Percentiles rank a stretch among this genome's conserved stretches.
These are phyloP conservation scores for Anolis apletophallus DNA, from an alignment of 2,797 vertebrate genomes.

Conservation along the genomic window DNA sequence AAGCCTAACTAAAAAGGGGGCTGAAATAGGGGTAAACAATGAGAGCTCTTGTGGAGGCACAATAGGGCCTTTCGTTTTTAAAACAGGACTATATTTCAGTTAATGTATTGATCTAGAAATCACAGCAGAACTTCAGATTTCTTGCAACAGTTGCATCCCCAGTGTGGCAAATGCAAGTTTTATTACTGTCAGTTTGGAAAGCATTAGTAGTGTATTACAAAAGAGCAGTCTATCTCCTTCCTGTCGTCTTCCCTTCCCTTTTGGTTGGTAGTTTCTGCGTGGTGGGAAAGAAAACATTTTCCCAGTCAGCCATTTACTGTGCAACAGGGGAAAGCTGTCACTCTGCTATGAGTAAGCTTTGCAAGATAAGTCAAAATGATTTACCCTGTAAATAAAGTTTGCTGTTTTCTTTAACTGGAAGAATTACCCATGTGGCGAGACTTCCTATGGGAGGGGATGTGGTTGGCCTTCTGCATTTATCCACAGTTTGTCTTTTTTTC, in stretches of 20 bases:
- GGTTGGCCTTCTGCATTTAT: conserved; percentile 75
- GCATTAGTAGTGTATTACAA: conserved; percentile 76
- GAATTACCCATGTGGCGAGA: conserved; percentile 78
- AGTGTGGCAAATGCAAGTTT: conserved; percentile 69
- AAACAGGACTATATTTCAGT: conserved; percentile 62
- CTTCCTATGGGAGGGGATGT: conserved; percentile 79
- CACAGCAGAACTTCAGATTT: conserved; percentile 72
- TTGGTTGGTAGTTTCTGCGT: conserved; percentile 76
- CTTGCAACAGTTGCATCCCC: conserved; percentile 65
- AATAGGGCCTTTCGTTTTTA: conserved; percentile 58
- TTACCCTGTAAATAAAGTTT: conserved; percentile 80
- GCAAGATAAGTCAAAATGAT: conserved; percentile 80
- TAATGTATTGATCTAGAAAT: conserved; percentile 68
- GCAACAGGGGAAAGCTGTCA: conserved; percentile 77
- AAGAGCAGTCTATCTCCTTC: conserved; percentile 65
- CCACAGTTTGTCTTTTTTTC: conserved; percentile 72
- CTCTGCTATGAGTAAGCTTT: conserved; percentile 71
- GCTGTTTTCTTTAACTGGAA: conserved; percentile 78
- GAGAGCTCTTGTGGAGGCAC: too few relatives aligned
- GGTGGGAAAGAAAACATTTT: conserved; percentile 81
- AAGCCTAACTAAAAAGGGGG: too few relatives aligned
- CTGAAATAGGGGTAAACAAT: too few relatives aligned
- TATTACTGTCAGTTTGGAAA: conserved; percentile 72
- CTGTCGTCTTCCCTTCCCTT: conserved; percentile 63
- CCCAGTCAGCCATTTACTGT: conserved; percentile 77